Base-by-base conservation (phyloP, 2,113 vertebrate genomes). In the Rostratula benghalensis region DNA sequence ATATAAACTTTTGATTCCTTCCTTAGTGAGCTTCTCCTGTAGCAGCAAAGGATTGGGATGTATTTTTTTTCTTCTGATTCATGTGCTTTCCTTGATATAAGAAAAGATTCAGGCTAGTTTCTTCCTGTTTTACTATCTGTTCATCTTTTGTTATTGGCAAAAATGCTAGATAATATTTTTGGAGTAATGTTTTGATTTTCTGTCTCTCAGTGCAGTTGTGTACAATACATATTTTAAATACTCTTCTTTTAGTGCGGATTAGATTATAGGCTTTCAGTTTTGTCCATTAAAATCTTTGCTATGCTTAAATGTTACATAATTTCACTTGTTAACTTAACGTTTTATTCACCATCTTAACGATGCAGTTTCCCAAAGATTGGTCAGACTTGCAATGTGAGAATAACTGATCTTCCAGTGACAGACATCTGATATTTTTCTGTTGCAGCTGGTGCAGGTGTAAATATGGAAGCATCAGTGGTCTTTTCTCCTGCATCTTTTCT, bases 401-500 rank as follows among this genome's bases (percentile, higher is more conserved):
- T 4, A 65, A 33, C 59, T 89, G 41, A 61, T 89, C 24, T 81
- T 22, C 57, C 54, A 60, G 53, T 93, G 56, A 83, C 59, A 93
- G 33, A 46, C 3, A 4, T 69, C n/a, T 80, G 74, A 4, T 54
- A 5, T 94, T 96, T 96, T 80, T 81, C 87, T 87, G 1, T 96
- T 97, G 90, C 92, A 98, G 98, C 96, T 24, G 57, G 97, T 53
- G 98, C 98, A 75, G 97, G 98, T 53, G 96, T 97, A 95, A 99
- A 99, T 95, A 24, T 98, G 63, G 99, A 99, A 93, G 97, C 97
- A 46, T 97, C 97, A 35, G 63, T 99, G 76, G 96, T 99, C 96
- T 99, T 99, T 97, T 98, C 98, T 39, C 98, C 98, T 31, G 91
- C 97, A 68, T 99, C 99, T 30, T 99, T 99, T 94, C 93, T 99